Evolutionary conservation across 1,140 invertebrate genomes (phyloP).

Genomic region (Drosophila micromelanica): DNA sequence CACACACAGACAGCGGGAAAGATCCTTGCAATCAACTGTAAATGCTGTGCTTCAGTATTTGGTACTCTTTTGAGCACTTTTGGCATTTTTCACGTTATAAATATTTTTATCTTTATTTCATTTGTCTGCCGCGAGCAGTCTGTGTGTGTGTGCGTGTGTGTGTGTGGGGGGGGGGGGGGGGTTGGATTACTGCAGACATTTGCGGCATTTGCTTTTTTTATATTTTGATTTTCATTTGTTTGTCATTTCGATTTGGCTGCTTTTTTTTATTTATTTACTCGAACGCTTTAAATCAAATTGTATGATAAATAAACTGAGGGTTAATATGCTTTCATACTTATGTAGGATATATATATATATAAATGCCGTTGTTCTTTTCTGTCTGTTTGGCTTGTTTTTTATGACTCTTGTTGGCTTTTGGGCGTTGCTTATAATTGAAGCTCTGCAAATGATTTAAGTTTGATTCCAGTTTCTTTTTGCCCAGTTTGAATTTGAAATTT

Average conservation of each 20-base stretch:
- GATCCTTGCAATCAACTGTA: constrained; percentile 65
- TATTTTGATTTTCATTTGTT: constrained; percentile 45
- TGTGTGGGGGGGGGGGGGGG: not conserved
- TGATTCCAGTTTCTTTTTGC: too few relatives aligned
- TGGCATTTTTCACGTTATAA: constrained; percentile 79
- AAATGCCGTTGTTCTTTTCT: constrained; percentile 45
- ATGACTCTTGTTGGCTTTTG: constrained; percentile 47
- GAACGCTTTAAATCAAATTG: constrained; percentile 67
- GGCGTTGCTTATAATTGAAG: not conserved
- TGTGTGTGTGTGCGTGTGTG: constrained; percentile 36
- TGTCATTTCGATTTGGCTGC: constrained; percentile 59
- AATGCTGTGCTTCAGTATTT: constrained; percentile 37
- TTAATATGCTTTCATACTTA: constrained; percentile 1
- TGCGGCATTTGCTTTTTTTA: constrained; percentile 41
- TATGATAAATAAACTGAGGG: constrained; percentile 59
- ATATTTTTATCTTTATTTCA: constrained; percentile 79
- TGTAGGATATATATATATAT: not conserved
- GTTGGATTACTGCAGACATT: constrained; percentile 45
- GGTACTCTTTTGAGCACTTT: constrained; percentile 30
- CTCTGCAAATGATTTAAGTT: constrained; percentile 38
- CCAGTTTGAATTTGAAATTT: not conserved
- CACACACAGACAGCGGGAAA: constrained; percentile 26
- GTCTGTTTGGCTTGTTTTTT: constrained; percentile 43
- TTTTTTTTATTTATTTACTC: constrained; percentile 53
- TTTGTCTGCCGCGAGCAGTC: constrained; percentile 51